Percentiles rank a stretch among this genome's conserved stretches.
These are phyloP conservation scores for Corythornis cristatus DNA, from an alignment of 2,113 vertebrate genomes.

Conservation along the genomic window DNA sequence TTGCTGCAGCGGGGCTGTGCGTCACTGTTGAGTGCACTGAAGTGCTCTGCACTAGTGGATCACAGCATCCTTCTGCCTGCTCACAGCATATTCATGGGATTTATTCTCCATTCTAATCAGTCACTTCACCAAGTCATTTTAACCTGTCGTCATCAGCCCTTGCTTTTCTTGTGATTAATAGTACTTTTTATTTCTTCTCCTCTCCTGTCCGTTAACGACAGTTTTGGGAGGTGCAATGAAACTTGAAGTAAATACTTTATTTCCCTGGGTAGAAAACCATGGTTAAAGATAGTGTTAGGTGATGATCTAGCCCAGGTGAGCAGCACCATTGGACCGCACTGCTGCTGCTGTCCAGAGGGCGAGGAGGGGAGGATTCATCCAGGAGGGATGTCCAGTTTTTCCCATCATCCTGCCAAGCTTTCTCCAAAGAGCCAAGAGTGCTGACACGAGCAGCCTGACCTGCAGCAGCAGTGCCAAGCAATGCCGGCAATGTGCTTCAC, in stretches of 20 bases:
- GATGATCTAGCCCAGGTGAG: neutral
- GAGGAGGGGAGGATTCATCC: neutral
- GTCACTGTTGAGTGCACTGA: neutral
- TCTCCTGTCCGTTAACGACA: neutral
- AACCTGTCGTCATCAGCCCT: neutral
- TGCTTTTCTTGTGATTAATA: neutral
- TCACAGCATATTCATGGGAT: neutral
- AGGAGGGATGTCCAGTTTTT: neutral
- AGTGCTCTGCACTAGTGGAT: neutral
- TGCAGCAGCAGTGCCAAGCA: slow-evolving; percentile 53
- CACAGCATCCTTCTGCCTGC: neutral
- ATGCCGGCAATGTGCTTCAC: slow-evolving; percentile 34
- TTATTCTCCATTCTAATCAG: neutral
- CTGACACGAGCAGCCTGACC: slow-evolving; percentile 57
- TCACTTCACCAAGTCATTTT: neutral
- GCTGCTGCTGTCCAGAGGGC: neutral
- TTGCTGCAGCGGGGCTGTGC: neutral
- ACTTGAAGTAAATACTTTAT: neutral
- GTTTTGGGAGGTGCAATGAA: neutral
- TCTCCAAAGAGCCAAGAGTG: slow-evolving; percentile 28
- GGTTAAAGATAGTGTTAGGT: neutral
- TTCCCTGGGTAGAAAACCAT: neutral
- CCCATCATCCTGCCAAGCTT: slow-evolving; percentile 16
- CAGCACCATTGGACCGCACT: neutral
- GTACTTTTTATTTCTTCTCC: neutral